phyloP scores from a whole-genome alignment of 2,888 invertebrate species.

The Priocnemis perturbator region DNA sequence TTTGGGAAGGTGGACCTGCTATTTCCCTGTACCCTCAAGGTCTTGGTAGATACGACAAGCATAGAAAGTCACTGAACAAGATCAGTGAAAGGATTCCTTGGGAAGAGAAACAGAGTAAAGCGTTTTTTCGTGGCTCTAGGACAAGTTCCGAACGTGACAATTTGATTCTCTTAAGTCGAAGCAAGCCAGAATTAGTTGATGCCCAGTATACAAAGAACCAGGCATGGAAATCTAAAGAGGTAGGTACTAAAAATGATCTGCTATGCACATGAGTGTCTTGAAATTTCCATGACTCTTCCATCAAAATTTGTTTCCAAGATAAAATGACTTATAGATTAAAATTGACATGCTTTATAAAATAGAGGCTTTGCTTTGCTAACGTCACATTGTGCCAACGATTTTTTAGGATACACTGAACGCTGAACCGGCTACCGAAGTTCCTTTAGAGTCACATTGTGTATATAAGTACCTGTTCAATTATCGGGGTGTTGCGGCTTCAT shows the following conservation, averaged over 20 bases:
- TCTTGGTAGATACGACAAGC: conserved; percentile 94
- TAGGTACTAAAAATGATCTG: conserved; percentile 63
- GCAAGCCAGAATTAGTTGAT: conserved; percentile 86
- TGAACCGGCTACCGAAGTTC: conserved; percentile 89
- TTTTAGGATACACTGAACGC: conserved; percentile 89
- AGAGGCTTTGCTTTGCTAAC: background rate
- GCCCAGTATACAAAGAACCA: conserved; percentile 98
- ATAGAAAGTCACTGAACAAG: conserved; percentile 83
- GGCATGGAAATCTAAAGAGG: conserved; percentile 96
- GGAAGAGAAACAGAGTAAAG: conserved; percentile 83
- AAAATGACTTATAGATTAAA: too few relatives aligned
- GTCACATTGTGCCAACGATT: conserved; percentile 15
- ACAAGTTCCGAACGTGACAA: conserved; percentile 94
- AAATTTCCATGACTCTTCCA: too few relatives aligned
- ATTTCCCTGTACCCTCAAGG: conserved; percentile 95
- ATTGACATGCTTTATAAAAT: too few relatives aligned
- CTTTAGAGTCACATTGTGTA: conserved; percentile 93
- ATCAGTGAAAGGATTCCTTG: conserved; percentile 84
- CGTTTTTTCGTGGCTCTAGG: conserved; percentile 95
- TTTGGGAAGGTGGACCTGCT: conserved; percentile 99
- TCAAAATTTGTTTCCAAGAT: too few relatives aligned
- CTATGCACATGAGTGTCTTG: too few relatives aligned
- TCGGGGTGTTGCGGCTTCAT: conserved; percentile 97
- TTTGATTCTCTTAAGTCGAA: conserved; percentile 87
- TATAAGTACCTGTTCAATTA: conserved; percentile 97